Conservation (phyloP, 2,113 vertebrate species). For the Corvus cornix region DNA sequence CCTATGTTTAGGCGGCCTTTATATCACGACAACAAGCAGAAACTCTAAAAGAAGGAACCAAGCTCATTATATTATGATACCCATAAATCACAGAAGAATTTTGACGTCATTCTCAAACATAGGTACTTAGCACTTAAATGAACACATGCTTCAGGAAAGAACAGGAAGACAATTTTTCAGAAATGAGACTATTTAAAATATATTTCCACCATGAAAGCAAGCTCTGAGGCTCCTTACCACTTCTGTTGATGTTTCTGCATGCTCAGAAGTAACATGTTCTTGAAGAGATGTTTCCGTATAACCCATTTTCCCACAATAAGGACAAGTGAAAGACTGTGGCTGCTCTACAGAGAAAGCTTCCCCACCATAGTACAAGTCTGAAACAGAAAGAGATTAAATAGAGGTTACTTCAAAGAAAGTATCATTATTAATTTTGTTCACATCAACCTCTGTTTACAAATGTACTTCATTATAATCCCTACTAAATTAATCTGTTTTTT, state of each 20-base stretch:
- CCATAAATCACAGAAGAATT: not conserved
- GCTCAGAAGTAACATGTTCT: slow-evolving; percentile 97
- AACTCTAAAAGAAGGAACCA: not conserved
- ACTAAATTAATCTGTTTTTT: not conserved
- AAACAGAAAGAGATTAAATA: not conserved
- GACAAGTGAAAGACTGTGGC: slow-evolving; percentile 98
- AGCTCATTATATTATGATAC: not conserved
- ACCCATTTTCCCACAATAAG: slow-evolving; percentile 97
- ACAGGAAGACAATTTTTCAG: not conserved
- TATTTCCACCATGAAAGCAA: not conserved
- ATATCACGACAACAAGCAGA: not conserved
- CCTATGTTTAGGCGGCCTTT: not conserved
- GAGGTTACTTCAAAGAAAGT: not conserved
- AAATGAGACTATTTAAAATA: not conserved
- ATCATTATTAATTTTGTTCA: not conserved
- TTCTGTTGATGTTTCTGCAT: slow-evolving; percentile 97
- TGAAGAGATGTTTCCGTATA: slow-evolving; percentile 83
- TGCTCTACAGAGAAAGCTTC: slow-evolving; percentile 99
- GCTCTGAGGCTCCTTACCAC: slow-evolving; percentile 83
- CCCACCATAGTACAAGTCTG: slow-evolving; percentile 99
- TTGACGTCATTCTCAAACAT: not conserved
- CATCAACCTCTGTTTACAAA: not conserved
- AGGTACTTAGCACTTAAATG: not conserved
- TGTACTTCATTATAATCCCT: not conserved
- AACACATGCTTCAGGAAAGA: not conserved